phyloP scores from a whole-genome alignment of 2,888 invertebrate species.

The Abrostola tripartita region DNA sequence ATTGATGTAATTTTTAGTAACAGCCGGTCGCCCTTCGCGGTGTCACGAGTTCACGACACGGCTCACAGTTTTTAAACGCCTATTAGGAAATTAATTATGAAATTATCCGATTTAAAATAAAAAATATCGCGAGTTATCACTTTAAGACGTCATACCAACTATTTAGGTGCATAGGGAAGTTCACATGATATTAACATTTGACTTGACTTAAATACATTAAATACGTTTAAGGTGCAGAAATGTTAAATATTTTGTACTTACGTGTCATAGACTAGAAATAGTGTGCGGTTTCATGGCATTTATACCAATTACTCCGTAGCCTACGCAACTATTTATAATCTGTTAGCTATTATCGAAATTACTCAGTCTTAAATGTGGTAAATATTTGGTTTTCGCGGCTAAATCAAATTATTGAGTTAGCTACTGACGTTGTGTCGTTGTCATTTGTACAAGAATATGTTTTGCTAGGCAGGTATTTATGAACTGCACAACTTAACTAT shows the following conservation, averaged over 20 bases:
- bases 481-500: not conserved
- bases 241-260: constrained; percentile 5
- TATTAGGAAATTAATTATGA: constrained; percentile 19
- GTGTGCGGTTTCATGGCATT: constrained; percentile 11
- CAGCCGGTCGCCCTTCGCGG: constrained; percentile 69
- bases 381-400: constrained; percentile 15
- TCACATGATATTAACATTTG: constrained; percentile 41
- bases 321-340: constrained; percentile 19
- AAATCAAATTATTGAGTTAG: constrained; percentile 21
- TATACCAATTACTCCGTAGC: constrained; percentile 17
- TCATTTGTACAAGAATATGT: constrained; percentile 1
- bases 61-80: constrained; percentile 45
- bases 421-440: constrained; percentile 4
- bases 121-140: constrained; percentile 38
- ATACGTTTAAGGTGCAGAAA: constrained; percentile 25
- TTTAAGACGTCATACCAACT: constrained; percentile 28
- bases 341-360: constrained; percentile 27
- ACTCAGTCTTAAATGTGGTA: constrained; percentile 14
- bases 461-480: not conserved
- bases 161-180: constrained; percentile 52
- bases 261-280: too few relatives aligned
- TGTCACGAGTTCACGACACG: constrained; percentile 72
- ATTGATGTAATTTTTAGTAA: constrained; percentile 69
- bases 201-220: constrained; percentile 23
- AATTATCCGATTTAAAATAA: constrained; percentile 2